phyloP scores from a whole-genome alignment of 1,140 invertebrate genomes.

The Pogonognathellus flavescens region DNA sequence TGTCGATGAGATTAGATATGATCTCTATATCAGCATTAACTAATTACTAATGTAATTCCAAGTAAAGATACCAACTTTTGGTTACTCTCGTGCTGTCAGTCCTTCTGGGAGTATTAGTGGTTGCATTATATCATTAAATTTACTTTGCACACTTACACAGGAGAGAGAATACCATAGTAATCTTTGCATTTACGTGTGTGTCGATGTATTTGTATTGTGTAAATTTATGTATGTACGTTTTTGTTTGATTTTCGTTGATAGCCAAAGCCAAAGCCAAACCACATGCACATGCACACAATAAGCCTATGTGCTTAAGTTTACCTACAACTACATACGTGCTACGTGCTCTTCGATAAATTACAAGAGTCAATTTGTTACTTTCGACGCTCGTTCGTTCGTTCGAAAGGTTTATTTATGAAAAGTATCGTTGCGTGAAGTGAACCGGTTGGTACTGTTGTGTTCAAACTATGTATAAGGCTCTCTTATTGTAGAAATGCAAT shows the following conservation, averaged over 20 bases:
- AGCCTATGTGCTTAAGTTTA: not conserved
- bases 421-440: constrained; percentile 39
- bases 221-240: no score
- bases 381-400: constrained; percentile 7
- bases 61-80: not conserved
- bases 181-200: no score
- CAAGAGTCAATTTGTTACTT: constrained; percentile 43
- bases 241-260: not conserved
- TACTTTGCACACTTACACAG: no score
- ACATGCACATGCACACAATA: not conserved
- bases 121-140: no score
- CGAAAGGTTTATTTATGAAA: constrained; percentile 45
- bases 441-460: constrained; percentile 31
- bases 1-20: constrained; percentile 25
- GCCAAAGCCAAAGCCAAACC: not conserved
- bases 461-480: no score
- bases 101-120: no score
- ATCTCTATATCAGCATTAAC: constrained; percentile 20
- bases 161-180: no score
- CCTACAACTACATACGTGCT: not conserved
- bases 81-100: no score
- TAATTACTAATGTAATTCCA: not conserved
- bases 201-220: no score
- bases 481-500: not conserved
- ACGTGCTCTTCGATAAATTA: constrained; percentile 42